A percentile compares a stretch with the other conserved stretches of the same genome.
These are phyloP conservation scores for Macrocentrus cingulum DNA, from an alignment of 1,140 invertebrate genomes.

Conservation along the genomic window DNA sequence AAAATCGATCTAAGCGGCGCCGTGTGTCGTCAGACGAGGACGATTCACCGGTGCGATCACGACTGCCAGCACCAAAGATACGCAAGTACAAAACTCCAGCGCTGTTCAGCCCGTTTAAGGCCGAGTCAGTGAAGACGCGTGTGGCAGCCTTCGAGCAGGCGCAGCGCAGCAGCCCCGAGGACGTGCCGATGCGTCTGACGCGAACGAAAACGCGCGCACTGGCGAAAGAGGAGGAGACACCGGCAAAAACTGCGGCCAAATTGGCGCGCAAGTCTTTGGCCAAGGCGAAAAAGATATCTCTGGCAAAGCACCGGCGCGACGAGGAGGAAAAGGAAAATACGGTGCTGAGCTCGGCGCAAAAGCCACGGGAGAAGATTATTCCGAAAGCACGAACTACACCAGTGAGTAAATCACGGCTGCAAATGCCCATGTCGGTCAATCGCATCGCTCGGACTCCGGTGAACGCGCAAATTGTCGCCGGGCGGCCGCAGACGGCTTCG, in stretches of 20 bases:
- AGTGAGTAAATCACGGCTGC: constrained; percentile 40
- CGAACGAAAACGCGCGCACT: constrained; percentile 55
- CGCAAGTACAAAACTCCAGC: constrained; percentile 39
- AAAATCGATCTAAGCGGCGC: too few species aligned
- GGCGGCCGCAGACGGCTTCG: constrained; percentile 40
- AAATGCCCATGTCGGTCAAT: constrained; percentile 40
- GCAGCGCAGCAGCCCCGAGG: constrained; percentile 32
- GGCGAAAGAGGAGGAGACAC: constrained; percentile 35
- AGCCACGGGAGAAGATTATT: too few species aligned
- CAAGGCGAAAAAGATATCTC: constrained; percentile 47
- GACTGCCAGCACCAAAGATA: not conserved
- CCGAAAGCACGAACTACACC: constrained; percentile 51
- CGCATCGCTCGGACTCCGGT: constrained; percentile 43
- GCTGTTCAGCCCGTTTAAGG: constrained; percentile 61
- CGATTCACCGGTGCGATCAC: constrained; percentile 36
- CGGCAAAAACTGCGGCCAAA: constrained; percentile 34
- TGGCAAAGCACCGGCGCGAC: constrained; percentile 40
- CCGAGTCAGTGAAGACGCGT: constrained; percentile 64
- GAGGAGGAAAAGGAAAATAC: constrained; percentile 45
- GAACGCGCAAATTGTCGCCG: constrained; percentile 36
- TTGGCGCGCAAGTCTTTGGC: constrained; percentile 47
- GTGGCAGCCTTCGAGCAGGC: constrained; percentile 66
- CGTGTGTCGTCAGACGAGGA: constrained; percentile 56
- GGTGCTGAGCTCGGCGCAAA: constrained; percentile 25
- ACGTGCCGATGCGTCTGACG: constrained; percentile 49